Conservation (phyloP, 1,140 invertebrate genomes). For the Oppia nitens region DNA sequence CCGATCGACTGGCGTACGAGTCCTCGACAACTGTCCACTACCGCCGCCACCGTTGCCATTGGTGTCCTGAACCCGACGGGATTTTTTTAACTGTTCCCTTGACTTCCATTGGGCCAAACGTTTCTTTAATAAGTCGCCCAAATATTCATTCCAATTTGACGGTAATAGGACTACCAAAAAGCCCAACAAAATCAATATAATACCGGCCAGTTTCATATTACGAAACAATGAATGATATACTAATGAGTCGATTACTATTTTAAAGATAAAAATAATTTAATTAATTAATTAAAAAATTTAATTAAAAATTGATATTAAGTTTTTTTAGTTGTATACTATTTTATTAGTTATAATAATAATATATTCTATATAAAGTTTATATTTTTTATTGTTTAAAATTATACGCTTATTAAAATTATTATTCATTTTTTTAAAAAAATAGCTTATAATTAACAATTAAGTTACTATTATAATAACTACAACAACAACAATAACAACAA, state of each 20-base stretch:
- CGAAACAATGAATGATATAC: conserved; percentile 66
- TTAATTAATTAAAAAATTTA: too few relatives aligned
- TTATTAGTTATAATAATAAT: too few relatives aligned
- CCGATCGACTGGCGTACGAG: conserved; percentile 20
- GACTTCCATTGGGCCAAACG: conserved; percentile 17
- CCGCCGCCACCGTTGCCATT: conserved; percentile 14
- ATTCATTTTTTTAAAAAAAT: too few relatives aligned
- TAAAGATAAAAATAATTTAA: too few relatives aligned
- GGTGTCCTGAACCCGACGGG: neutral
- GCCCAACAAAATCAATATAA: conserved; percentile 52
- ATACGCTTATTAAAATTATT: too few relatives aligned
- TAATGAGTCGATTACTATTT: conserved; percentile 65
- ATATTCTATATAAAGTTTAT: too few relatives aligned
- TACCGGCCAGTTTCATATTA: conserved; percentile 83
- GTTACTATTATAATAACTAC: too few relatives aligned
- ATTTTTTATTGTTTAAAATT: too few relatives aligned
- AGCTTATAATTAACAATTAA: too few relatives aligned
- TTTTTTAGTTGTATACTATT: too few relatives aligned
- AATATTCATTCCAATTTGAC: conserved; percentile 86
- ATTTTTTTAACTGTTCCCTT: conserved; percentile 16
- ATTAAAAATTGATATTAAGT: too few relatives aligned
- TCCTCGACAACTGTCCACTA: conserved; percentile 18
- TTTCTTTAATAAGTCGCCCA: conserved; percentile 66
- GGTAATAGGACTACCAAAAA: conserved; percentile 65
- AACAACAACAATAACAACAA: too few relatives aligned